Evolutionary conservation across 2,797 vertebrate species (phyloP), one percentile per base, ranked within the genome.

Genomic region (Mormyrops attenuatus): DNA sequence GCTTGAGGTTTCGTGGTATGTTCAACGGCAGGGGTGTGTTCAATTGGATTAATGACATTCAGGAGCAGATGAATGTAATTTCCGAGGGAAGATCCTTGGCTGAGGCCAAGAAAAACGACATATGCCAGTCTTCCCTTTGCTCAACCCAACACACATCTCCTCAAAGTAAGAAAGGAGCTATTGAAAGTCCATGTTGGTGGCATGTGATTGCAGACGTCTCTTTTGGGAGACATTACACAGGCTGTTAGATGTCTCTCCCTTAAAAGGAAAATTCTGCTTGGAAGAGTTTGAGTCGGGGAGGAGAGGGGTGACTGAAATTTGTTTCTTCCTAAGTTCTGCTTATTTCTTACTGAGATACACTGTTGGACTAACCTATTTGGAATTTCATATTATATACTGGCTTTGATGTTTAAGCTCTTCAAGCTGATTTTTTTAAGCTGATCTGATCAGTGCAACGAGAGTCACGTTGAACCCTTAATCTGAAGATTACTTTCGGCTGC

Each of bases 391-490:
- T 22, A 44, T 22, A 69, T 26, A 44, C 53, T 30, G 49, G 7
- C 47, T 49, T 82, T 60, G 30, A 57, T 87, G 6, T 15, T 38
- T 60, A 53, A 34, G 57, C 89, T 87, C 73, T 82, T 89, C 87
- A 41, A 85, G 89, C 88, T 88, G 88, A 89, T 60, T 26, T 57
- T 26, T 57, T 89, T 26, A 26, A 89, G 85, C 89, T 92, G 93
- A 94, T 94, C 91, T 90, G 93, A 94, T 94, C 94, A 94, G 87
- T 34, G 82, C 63, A 92, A 91, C 93, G 92, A 90, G 88, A 90
- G 89, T 91, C 87, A 87, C 89, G 88, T 86, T 89, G 7, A 88
- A 90, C 86, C 86, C 55, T 13, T 87, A 66, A 20, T 53, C 73
- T 63, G 88, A 22, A 89, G 41, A 85, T 30, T 20, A 30, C 30